phyloP scores from a whole-genome alignment of 2,113 vertebrate species.

The Tupaia tana region DNA sequence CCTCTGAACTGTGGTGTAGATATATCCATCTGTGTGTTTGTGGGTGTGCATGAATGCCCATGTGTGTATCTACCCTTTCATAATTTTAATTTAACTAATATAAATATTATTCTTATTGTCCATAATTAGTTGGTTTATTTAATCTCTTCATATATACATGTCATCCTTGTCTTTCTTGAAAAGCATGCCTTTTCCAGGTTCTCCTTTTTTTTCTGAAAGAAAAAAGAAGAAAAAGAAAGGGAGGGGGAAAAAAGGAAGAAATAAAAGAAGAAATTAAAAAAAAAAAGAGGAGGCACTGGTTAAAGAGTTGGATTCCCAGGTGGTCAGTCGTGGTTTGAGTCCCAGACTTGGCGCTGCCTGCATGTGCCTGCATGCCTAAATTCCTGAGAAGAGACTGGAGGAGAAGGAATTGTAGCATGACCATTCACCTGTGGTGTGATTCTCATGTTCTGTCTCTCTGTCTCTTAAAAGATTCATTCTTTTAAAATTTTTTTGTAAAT shows the following conservation, averaged over 20 bases:
- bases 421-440: too few species aligned
- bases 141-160: too few species aligned
- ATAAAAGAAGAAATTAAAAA: not conserved
- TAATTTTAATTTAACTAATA: not conserved
- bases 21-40: not conserved
- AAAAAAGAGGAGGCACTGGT: not conserved
- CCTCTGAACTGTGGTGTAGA: too few species aligned
- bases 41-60: too few species aligned
- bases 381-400: too few species aligned
- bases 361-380: too few species aligned
- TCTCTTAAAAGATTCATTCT: not conserved
- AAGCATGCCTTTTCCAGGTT: not conserved
- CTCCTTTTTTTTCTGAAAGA: not conserved
- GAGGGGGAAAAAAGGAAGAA: not conserved
- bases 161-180: not conserved
- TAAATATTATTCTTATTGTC: not conserved
- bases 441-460: too few species aligned
- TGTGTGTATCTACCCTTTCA: not conserved
- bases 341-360: too few species aligned
- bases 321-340: too few species aligned
- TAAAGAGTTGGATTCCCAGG: not conserved
- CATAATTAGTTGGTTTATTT: not conserved
- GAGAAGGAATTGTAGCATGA: too few species aligned
- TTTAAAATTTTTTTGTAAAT: not conserved
- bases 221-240: not conserved